Percentiles rank a stretch among this genome's conserved stretches.
Conservation (phyloP, 2,113 vertebrate species). For the Callipepla californica region DNA sequence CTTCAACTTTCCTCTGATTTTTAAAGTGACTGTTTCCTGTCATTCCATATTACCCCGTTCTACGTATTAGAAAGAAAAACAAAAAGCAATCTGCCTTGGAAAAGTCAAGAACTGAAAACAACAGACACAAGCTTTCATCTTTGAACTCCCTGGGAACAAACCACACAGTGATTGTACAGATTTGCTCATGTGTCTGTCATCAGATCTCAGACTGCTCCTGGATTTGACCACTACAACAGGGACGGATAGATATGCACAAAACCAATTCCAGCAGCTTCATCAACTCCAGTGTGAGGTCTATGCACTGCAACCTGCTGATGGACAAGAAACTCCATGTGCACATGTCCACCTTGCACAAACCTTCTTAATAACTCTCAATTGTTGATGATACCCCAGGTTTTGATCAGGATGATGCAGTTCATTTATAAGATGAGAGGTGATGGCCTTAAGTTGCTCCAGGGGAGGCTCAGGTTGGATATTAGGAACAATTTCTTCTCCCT, state of each 20-base stretch:
- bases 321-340: neutral
- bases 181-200: neutral
- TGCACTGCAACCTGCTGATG: neutral
- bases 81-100: neutral
- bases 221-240: neutral
- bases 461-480: too few species aligned
- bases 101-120: neutral
- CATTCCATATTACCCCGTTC: neutral
- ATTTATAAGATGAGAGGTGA: too few species aligned
- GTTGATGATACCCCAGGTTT: neutral
- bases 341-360: neutral
- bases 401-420: neutral
- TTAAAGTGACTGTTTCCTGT: slow-evolving; percentile 17
- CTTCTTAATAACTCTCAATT: neutral
- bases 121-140: neutral
- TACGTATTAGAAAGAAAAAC: neutral
- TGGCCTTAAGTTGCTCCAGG: too few species aligned
- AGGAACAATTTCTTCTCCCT: too few species aligned
- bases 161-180: neutral
- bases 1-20: slow-evolving; percentile 10
- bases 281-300: neutral
- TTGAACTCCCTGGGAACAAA: neutral
- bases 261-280: neutral
- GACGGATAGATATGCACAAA: neutral
- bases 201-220: neutral